Base-by-base conservation (phyloP, 2,113 vertebrate species). In the Chamaea fasciata region DNA sequence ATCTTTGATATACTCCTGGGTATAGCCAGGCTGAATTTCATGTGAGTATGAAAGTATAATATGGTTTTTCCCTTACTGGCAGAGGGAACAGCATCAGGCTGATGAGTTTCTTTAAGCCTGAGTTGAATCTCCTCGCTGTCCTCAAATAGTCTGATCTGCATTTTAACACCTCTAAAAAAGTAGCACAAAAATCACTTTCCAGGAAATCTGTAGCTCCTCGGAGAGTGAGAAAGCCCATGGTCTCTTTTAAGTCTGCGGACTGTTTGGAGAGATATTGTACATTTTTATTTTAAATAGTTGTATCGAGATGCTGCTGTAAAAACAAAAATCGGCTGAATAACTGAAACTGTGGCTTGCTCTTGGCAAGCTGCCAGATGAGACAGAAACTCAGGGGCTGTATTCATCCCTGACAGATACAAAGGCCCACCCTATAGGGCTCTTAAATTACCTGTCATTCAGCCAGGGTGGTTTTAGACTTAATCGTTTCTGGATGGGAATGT, bases 381-480 rank as follows among this genome's bases (percentile, higher is more conserved):
- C n/a, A n/a, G 91, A 59, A 95, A 14, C 65, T 90, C 83, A 44
- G 92, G 86, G 74, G 35, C 76, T 53, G 31, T 18, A 21, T 78
- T 95, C 63, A 65, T 78, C 67, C 47, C 9, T 90, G 94, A 75
- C 76, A 64, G 50, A 55, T 42, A 92, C 65, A 85, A 91, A 94
- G 59, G 80, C 78, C 69, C 85, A 86, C 80, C 92, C 94, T 90
- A 86, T 69, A 87, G 90, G 2, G 62, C 83, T 95, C 89, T 86
- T 84, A 92, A 97, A 97, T 97, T 96, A 95, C 92, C 93, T 97
- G 95, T 94, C 96, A 95, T 82, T 97, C 96, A 97, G 77, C 89
- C 68, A 77, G 92, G 75, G 65, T 57, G 92, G 90, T 30, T 92
- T 93, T 65, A 77, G 84, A 52, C 95, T 96, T 95, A 94, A 94